A percentile compares a stretch with the other conserved stretches of the same genome.
phyloP scores from a whole-genome alignment of 2,113 vertebrate species.

The Anhinga anhinga region DNA sequence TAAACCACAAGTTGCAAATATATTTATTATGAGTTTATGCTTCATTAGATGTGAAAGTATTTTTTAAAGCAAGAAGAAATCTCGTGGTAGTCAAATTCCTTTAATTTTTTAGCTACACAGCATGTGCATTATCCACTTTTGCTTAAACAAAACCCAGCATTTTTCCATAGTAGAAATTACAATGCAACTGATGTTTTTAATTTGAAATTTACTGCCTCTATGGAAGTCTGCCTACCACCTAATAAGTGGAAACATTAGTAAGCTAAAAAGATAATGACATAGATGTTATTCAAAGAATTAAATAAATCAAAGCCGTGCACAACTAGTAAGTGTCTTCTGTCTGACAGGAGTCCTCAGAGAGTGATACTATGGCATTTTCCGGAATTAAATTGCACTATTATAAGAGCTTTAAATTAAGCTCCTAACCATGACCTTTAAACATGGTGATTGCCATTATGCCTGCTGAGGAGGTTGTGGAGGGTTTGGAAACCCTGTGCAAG shows the following conservation, averaged over 20 bases:
- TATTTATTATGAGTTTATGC: background rate
- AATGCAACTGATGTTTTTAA: background rate
- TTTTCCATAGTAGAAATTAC: background rate
- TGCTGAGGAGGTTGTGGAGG: constrained; percentile 53
- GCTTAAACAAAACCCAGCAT: background rate
- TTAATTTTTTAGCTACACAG: background rate
- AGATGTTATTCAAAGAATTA: background rate
- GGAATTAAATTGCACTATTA: constrained; percentile 61
- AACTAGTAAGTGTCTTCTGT: constrained; percentile 6
- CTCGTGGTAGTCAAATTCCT: background rate
- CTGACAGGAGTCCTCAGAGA: constrained; percentile 30
- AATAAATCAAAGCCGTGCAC: background rate
- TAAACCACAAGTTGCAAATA: background rate
- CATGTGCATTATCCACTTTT: background rate
- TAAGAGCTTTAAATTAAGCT: constrained; percentile 62
- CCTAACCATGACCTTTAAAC: constrained; percentile 64
- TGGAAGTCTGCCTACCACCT: background rate
- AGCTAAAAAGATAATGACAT: background rate
- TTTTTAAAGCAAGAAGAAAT: background rate
- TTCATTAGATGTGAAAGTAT: background rate
- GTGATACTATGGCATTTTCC: constrained; percentile 30
- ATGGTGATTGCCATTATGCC: constrained; percentile 57
- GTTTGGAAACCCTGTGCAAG: constrained; percentile 60
- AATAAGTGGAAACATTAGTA: background rate
- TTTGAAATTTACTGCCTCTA: background rate